phyloP scores from a whole-genome alignment of 2,113 vertebrate genomes.

The Phalacrocorax brasilianus region DNA sequence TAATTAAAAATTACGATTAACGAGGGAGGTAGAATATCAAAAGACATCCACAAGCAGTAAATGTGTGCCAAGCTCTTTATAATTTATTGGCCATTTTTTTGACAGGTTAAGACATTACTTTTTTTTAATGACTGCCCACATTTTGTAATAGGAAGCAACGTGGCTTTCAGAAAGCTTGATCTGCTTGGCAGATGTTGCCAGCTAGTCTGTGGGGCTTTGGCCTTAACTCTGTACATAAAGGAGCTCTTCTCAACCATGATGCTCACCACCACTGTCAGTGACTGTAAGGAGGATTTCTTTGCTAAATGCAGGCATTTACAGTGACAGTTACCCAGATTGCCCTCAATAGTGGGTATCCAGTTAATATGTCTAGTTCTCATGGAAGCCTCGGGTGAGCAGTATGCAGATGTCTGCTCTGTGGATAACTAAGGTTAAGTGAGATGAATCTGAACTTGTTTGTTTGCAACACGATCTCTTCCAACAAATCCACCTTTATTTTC shows the following conservation, averaged over 20 bases:
- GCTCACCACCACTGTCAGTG: neutral
- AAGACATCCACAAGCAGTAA: neutral
- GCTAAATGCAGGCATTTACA: neutral
- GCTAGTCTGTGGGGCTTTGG: neutral
- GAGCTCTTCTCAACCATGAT: neutral
- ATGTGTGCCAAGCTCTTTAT: neutral
- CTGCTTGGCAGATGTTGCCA: neutral
- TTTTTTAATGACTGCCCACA: neutral
- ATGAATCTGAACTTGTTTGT: neutral
- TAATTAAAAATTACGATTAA: conserved; percentile 1
- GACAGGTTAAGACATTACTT: neutral
- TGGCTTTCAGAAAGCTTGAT: neutral
- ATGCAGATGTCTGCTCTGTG: neutral
- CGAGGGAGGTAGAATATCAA: neutral
- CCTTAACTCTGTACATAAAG: neutral
- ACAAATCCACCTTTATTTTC: conserved; percentile 34
- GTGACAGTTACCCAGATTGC: neutral
- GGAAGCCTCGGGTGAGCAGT: neutral
- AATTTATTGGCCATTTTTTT: neutral
- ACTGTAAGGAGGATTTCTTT: neutral
- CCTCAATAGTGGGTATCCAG: neutral
- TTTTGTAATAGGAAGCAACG: neutral
- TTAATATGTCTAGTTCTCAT: neutral
- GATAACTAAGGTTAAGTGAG: neutral
- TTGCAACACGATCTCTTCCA: neutral